Evolutionary conservation across 1,140 invertebrate genomes (phyloP), one percentile per base, ranked within the genome.

Genomic region (Drosophila seguyi): DNA sequence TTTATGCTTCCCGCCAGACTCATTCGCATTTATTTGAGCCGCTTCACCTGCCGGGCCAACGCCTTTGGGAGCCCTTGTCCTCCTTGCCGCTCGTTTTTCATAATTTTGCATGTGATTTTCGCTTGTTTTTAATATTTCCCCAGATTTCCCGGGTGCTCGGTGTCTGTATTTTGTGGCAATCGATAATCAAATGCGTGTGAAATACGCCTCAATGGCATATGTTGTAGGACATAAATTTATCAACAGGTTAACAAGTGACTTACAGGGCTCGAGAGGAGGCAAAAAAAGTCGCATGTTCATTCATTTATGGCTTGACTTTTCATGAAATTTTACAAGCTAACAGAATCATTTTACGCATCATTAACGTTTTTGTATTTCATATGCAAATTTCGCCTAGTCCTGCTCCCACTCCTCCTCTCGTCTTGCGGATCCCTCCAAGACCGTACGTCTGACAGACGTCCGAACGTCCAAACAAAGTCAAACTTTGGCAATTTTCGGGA

Each of bases 321-420:
- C 73, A 75, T 75, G 69, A 62, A 85, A 81, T 88, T 88, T 88
- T 88, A 90, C 85, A 90, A 85, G 85, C 86, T 85, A 90, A 90
- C 85, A 90, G 83, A 90, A 90, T 90, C 67, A 90, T 90, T 90
- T 90, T 81, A 73, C 79, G 85, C 85, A 90, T 90, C 85, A 90
- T 90, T 90, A 90, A 90, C 86, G 85, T 90, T 90, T 85, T 81
- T 90, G 86, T 90, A 80, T 90, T 90, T 90, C 81, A 90, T 90
- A 90, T 90, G 85, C 85, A 90, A 90, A 90, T 79, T 53, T 72
- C 48, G 47, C 42, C 53, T 58, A 52, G 45, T 56, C 60, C 50
- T 53, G 14, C 13, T 16, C 18, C 48, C 14, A 2, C 2, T n/a
- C 47, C 47, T 20, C 11, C 66, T 47, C 50, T 39, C 42, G 42